Conservation (phyloP, 2,113 vertebrate genomes). For the Dunckerocampus dactyliophorus region DNA sequence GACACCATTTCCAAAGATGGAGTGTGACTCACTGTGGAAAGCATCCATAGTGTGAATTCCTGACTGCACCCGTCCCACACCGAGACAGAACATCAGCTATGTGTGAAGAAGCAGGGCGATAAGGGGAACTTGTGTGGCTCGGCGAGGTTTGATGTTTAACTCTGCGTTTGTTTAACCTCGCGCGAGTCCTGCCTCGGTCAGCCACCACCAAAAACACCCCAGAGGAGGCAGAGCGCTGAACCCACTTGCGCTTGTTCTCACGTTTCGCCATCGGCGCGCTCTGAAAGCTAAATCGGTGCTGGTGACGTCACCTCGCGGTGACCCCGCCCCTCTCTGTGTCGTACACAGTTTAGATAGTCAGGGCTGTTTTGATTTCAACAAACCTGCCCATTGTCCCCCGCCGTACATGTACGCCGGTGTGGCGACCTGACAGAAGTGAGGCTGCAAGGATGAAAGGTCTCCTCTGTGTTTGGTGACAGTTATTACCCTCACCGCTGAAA, state of each 20-base stretch:
- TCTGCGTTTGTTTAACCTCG: conserved; percentile 48
- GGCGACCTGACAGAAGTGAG: conserved; percentile 56
- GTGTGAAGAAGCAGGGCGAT: not conserved
- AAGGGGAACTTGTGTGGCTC: not conserved
- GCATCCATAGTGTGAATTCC: not conserved
- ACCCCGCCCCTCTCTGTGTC: conserved; percentile 37
- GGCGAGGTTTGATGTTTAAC: conserved; percentile 57
- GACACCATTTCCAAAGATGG: conserved; percentile 7
- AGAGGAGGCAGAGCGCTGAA: conserved; percentile 14
- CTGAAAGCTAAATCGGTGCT: conserved; percentile 46
- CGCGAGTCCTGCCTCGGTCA: conserved; percentile 12
- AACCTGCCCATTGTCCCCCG: conserved; percentile 50
- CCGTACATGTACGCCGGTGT: conserved; percentile 50
- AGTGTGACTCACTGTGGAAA: conserved; percentile 8
- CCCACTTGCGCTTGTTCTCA: conserved; percentile 30
- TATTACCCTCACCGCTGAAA: conserved; percentile 68
- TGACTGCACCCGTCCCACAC: not conserved
- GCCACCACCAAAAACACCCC: conserved; percentile 8
- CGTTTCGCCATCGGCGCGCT: conserved; percentile 37
- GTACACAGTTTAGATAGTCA: conserved; percentile 60
- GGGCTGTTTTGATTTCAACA: conserved; percentile 66
- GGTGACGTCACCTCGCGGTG: conserved; percentile 45
- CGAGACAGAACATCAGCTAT: conserved; percentile 4
- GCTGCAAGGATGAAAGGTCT: conserved; percentile 63
- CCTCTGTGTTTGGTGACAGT: conserved; percentile 68